These are phyloP conservation scores for Morus bassanus DNA, from an alignment of 2,797 vertebrate genomes.

Conservation along the genomic window DNA sequence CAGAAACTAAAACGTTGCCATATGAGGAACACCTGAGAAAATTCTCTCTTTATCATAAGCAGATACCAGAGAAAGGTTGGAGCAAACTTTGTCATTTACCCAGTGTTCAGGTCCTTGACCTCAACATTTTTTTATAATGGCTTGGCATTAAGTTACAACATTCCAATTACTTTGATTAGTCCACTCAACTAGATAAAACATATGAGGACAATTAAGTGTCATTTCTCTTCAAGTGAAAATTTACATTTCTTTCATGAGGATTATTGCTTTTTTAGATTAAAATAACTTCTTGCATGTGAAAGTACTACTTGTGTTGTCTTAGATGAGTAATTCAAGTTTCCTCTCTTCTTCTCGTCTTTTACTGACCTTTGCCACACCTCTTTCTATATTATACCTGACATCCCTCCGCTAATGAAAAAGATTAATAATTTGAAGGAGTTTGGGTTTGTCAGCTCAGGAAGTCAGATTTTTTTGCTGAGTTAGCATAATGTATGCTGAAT, in stretches of 20 bases:
- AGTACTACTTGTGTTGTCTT: not conserved
- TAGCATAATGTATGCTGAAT: not conserved
- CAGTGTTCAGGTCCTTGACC: not conserved
- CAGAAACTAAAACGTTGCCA: not conserved
- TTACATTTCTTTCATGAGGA: not conserved
- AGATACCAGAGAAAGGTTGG: not conserved
- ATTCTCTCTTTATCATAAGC: not conserved
- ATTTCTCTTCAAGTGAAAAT: not conserved
- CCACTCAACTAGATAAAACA: not conserved
- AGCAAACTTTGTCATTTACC: not conserved
- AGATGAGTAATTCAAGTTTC: not conserved
- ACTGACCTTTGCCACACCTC: not conserved
- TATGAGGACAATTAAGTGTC: not conserved
- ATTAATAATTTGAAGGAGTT: not conserved
- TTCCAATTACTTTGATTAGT: not conserved
- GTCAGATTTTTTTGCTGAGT: not conserved
- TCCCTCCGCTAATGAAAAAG: not conserved
- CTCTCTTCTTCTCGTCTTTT: not conserved
- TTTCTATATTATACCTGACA: not conserved
- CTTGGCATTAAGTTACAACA: not conserved
- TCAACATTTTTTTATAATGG: not conserved
- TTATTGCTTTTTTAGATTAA: not conserved
- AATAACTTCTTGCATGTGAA: not conserved
- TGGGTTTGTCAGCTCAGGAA: not conserved
- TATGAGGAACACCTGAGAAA: not conserved